Evolutionary conservation across 2,888 invertebrate species (phyloP).

Genomic region (Troglohyphantes excavatus): DNA sequence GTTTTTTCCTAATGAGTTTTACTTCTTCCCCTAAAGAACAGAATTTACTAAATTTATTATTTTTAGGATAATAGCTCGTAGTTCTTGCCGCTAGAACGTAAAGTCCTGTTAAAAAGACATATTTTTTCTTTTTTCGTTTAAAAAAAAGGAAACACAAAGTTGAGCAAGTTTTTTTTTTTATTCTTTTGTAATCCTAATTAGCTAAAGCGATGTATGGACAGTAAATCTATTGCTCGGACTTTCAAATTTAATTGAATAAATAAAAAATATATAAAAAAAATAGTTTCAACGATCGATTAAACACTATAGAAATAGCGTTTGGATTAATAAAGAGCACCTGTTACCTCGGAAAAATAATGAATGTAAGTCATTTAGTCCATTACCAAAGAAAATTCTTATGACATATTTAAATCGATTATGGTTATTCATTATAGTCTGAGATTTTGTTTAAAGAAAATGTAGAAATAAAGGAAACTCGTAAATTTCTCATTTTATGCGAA

Average conservation of each 20-base stretch:
- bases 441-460: no score
- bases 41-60: slow-evolving; percentile 18
- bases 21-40: background rate
- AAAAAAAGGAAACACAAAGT: background rate
- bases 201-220: background rate
- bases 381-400: no score
- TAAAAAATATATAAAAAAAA: background rate
- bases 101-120: slow-evolving; percentile 1
- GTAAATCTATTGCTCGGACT: background rate
- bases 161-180: no score
- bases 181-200: background rate
- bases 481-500: no score
- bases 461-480: no score
- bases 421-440: no score
- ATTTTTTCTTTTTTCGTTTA: background rate
- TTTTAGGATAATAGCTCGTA: slow-evolving; percentile 25
- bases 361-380: no score
- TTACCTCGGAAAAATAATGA: background rate
- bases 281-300: background rate
- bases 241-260: background rate
- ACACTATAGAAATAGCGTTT: background rate
- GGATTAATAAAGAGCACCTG: background rate
- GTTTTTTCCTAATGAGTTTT: slow-evolving; percentile 43
- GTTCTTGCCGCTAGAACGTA: background rate
- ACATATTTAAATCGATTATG: no score